Evolutionary conservation across 2,113 vertebrate genomes (phyloP).

Genomic region (Lichenostomus cassidix): DNA sequence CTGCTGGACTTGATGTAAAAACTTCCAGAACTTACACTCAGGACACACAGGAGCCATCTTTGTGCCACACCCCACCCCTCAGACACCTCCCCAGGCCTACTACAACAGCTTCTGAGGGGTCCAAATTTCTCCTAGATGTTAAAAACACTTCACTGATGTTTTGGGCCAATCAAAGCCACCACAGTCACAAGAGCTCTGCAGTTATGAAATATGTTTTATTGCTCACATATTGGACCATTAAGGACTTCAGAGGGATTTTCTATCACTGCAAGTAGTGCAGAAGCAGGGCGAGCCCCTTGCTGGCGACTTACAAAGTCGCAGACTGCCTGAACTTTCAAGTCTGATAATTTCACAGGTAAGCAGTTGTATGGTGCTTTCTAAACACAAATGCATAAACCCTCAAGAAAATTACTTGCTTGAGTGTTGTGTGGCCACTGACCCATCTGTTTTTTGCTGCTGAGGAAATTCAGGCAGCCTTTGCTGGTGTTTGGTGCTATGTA

Average conservation of each 20-base stretch:
- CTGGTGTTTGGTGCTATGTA: not conserved
- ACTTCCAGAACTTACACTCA: too few relatives aligned
- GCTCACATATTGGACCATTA: rapidly evolving
- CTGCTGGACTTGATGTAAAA: too few relatives aligned
- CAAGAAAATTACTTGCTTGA: not conserved
- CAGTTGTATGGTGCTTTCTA: rapidly evolving
- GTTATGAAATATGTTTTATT: not conserved
- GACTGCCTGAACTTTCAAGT: not conserved
- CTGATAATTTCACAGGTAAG: not conserved
- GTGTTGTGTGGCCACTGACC: not conserved
- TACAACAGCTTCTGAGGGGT: too few relatives aligned
- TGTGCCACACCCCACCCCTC: too few relatives aligned
- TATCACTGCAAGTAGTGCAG: not conserved
- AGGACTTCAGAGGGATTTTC: not conserved
- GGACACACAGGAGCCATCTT: too few relatives aligned
- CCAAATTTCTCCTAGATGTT: too few relatives aligned
- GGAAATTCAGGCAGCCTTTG: not conserved
- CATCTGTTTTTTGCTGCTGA: not conserved
- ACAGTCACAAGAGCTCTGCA: not conserved
- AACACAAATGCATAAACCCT: not conserved
- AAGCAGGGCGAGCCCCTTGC: not conserved
- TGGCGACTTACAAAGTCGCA: rapidly evolving
- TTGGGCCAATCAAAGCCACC: too few relatives aligned
- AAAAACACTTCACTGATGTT: too few relatives aligned
- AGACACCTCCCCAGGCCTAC: too few relatives aligned